These are phyloP conservation scores for Carcina quercana DNA, from an alignment of 2,888 invertebrate genomes.

Conservation along the genomic window DNA sequence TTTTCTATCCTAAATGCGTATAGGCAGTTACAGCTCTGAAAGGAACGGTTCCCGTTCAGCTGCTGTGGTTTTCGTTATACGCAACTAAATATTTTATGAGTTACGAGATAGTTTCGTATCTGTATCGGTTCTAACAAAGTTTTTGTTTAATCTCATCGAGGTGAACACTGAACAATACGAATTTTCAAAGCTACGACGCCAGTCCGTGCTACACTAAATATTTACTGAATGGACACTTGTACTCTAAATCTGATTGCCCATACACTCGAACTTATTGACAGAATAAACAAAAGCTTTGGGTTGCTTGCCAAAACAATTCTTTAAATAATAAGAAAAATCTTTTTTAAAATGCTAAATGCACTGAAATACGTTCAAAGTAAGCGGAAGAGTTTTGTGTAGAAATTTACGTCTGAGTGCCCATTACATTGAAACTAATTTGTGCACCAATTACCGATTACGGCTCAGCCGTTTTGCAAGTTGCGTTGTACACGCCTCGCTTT, in stretches of 20 bases:
- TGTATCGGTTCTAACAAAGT: slow-evolving; percentile 24
- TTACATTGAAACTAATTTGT: slow-evolving; percentile 51
- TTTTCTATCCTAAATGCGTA: slow-evolving; percentile 60
- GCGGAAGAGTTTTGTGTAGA: too few species aligned
- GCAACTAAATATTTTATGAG: slow-evolving; percentile 66
- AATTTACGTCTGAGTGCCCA: slow-evolving; percentile 29
- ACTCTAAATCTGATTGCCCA: too few species aligned
- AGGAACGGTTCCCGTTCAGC: slow-evolving; percentile 47
- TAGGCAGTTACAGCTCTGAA: slow-evolving; percentile 60
- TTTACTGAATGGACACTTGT: too few species aligned
- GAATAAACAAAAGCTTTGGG: too few species aligned
- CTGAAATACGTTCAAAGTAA: too few species aligned
- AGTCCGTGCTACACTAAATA: too few species aligned
- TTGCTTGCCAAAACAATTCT: too few species aligned
- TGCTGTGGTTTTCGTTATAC: slow-evolving; percentile 55
- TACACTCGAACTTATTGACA: too few species aligned
- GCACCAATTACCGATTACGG: slow-evolving; percentile 50
- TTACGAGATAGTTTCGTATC: slow-evolving; percentile 56
- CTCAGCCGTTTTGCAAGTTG: slow-evolving; percentile 38
- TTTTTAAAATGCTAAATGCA: too few species aligned
- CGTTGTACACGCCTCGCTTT: slow-evolving; percentile 52
- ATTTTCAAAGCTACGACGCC: slow-evolving; percentile 3
- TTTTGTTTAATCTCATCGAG: slow-evolving; percentile 40
- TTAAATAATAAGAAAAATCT: too few species aligned
- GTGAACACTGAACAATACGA: slow-evolving; percentile 29